Evolutionary conservation across 2,888 invertebrate genomes (phyloP), one percentile per base, ranked within the genome.

Genomic region (Platynereis dumerilii): DNA sequence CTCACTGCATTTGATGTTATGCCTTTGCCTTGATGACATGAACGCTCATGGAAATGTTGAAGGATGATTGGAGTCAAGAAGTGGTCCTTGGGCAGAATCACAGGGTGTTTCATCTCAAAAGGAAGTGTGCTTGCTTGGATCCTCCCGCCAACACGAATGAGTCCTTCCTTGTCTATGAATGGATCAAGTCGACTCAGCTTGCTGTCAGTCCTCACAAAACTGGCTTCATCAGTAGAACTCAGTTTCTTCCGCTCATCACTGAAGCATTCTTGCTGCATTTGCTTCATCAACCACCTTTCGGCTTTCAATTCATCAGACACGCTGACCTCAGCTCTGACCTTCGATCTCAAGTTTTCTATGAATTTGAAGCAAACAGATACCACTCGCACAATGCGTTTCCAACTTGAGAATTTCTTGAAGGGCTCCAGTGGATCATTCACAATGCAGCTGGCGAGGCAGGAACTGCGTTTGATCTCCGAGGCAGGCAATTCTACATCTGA

Each of bases 1-100:
- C 74, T 15, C 1, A 76, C 58, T 53, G 59, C 67, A 63, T 68
- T 69, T 1, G 57, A 62, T 1, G 72, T 75, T 3, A 74, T 69
- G 2, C 70, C 72, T 52, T 72, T 52, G 26, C 72, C 74, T 58
- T 70, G 71, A 55, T 74, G 71, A 3, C 24, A 29, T 0, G 64
- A 48, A 1, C 48, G 56, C n/a, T 72, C 66, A 54, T 73, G 74
- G 63, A 53, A 70, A 61, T 75, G 68, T 20, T 58, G 24, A 10
- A 73, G 57, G 2, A 68, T n/a, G 29, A 67, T 57, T 1, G 24
- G 44, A 3, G 64, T 60, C 12, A 67, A 42, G 48, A 67, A 59
- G 22, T 45, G 17, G 15, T 54, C 26, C 48, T 58, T 34, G 2
- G 64, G 69, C 15, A 67, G 48, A 15, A 60, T 64, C 20, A 66